These are phyloP conservation scores for Nemotelus pantherinus DNA, from an alignment of 2,888 invertebrate species.

Conservation along the genomic window DNA sequence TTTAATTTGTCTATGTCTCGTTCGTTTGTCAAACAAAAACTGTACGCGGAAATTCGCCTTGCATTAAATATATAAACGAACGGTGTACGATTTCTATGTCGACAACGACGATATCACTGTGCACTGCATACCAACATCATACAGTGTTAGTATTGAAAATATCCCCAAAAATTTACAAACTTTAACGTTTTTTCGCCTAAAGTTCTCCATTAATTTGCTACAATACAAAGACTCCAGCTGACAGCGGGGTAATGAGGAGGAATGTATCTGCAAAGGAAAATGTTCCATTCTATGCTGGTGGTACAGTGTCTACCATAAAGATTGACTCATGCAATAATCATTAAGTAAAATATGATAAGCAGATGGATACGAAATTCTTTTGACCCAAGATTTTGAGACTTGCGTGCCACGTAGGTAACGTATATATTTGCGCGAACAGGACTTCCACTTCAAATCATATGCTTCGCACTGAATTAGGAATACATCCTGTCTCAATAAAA, in stretches of 20 bases:
- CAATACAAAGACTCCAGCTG: conserved; percentile 25
- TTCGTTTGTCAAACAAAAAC: conserved; percentile 12
- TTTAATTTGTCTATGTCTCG: background rate
- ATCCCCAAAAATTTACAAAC: conserved; percentile 8
- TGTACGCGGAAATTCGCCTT: conserved; percentile 21
- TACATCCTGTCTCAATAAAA: too few species aligned
- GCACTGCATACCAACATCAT: background rate
- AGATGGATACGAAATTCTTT: too few species aligned
- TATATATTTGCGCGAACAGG: too few species aligned
- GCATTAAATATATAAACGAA: conserved; percentile 15
- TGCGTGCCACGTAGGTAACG: too few species aligned
- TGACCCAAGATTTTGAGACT: too few species aligned
- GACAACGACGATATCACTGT: background rate
- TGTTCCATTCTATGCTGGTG: too few species aligned
- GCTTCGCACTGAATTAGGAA: too few species aligned
- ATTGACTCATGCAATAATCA: background rate
- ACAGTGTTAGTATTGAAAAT: background rate
- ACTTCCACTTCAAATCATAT: too few species aligned
- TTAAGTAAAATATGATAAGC: too few species aligned
- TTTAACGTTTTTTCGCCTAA: conserved; percentile 9
- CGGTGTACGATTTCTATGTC: background rate
- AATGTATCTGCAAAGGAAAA: conserved; percentile 9
- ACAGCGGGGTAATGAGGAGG: background rate
- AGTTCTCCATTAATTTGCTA: conserved; percentile 23
- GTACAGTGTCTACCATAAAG: conserved; percentile 13